Evolutionary conservation across 1,140 invertebrate species (phyloP).

Genomic region (Ericerus pela): DNA sequence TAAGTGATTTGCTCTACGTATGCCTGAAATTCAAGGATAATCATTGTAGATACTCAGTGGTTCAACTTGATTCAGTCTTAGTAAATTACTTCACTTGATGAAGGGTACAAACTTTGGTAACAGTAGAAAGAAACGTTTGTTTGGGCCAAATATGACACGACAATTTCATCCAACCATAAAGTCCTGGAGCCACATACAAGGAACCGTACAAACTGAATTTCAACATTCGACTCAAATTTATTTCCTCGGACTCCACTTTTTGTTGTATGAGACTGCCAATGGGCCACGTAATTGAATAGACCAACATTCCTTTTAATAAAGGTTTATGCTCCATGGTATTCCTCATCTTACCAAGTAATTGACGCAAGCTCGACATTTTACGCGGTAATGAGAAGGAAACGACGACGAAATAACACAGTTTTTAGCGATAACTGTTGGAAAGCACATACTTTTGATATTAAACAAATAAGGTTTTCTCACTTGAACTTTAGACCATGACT

Average conservation of each 20-base stretch:
- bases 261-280: constrained; percentile 42
- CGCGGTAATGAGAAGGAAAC: too few species aligned
- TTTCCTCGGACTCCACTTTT: constrained; percentile 31
- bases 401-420: too few species aligned
- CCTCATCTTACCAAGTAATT: too few species aligned
- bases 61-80: too few species aligned
- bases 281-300: constrained; percentile 54
- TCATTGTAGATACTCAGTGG: not conserved
- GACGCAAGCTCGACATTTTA: too few species aligned
- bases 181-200: constrained; percentile 50
- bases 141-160: constrained; percentile 46
- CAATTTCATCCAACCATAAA: constrained; percentile 51
- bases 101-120: constrained; percentile 46
- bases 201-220: constrained; percentile 52
- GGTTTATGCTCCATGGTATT: not conserved
- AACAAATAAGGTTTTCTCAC: too few species aligned
- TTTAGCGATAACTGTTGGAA: too few species aligned
- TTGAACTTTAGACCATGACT: too few species aligned
- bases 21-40: constrained; percentile 36
- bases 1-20: constrained; percentile 66
- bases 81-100: too few species aligned
- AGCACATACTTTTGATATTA: too few species aligned
- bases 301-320: constrained; percentile 44
- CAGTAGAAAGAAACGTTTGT: constrained; percentile 41
- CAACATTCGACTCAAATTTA: constrained; percentile 31